A percentile compares a stretch with the other conserved stretches of the same genome.
Evolutionary conservation across 1,140 invertebrate genomes (phyloP).

Genomic region (Agrypnia vestita): DNA sequence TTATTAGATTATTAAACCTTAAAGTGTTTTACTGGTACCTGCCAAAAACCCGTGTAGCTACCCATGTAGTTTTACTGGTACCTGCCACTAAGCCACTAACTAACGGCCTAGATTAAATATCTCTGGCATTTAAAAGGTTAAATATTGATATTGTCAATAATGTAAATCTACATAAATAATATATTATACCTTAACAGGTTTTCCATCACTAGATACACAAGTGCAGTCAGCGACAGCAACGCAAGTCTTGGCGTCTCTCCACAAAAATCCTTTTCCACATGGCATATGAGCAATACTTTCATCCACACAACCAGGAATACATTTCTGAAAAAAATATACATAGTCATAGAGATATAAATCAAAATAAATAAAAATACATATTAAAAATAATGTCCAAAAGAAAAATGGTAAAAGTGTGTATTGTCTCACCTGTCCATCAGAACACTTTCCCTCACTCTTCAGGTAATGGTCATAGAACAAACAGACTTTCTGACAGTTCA

Average conservation of each 20-base stretch:
- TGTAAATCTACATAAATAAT: not conserved
- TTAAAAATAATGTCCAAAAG: too few relatives aligned
- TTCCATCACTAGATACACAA: slow-evolving; percentile 77
- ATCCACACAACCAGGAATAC: slow-evolving; percentile 56
- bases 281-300: slow-evolving; percentile 14
- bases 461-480: slow-evolving; percentile 52
- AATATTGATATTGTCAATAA: not conserved
- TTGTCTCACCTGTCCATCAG: slow-evolving; percentile 19
- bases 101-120: too few relatives aligned
- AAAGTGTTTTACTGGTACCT: too few relatives aligned
- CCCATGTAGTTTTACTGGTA: too few relatives aligned
- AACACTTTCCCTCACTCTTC: slow-evolving; percentile 31
- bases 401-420: too few relatives aligned
- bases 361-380: too few relatives aligned
- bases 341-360: slow-evolving; percentile 9
- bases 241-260: slow-evolving; percentile 81
- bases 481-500: slow-evolving; percentile 75
- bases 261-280: slow-evolving; percentile 65
- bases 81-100: too few relatives aligned
- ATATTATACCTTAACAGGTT: slow-evolving; percentile 75
- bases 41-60: too few relatives aligned
- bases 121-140: too few relatives aligned
- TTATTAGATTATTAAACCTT: too few relatives aligned
- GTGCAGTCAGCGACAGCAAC: slow-evolving; percentile 81
- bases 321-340: slow-evolving; percentile 51